Evolutionary conservation across 1,140 invertebrate species (phyloP), one percentile per base, ranked within the genome.

Genomic region (Drosophila sproati): DNA sequence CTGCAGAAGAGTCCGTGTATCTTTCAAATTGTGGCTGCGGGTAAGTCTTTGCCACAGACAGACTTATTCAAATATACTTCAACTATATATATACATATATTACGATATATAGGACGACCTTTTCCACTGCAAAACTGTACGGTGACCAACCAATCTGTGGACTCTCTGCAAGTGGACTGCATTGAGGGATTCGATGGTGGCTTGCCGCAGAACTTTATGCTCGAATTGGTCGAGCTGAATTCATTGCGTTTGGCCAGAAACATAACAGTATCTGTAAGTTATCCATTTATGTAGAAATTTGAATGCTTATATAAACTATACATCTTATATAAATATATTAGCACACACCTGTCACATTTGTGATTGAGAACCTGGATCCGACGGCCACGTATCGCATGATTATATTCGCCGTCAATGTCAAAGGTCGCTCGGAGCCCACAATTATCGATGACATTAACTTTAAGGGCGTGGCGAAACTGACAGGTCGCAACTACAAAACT

Each of bases 121-220:
- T 97, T 98, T 86, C 95, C 96, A 34, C 93, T 98, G 41, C 95
- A 96, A 74, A 98, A 98, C 93, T 98, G 97, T 92, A 95, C 96
- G n/a, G 94, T 98, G n/a, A 94, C 96, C 57, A 98, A 98, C 92
- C 96, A 97, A 89, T 98, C 96, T 50, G 95, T 95, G 63, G 96
- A 98, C 80, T 96, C 96, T 0, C 82, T 98, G 56, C 94, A 95
- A 83, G 95, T 97, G 3, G 95, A 96, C 47, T 98, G 97, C 82
- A 94, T 95, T 32, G 96, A 97, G 92, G 96, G 96, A 59, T 98
- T 97, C 92, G 96, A 97, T 86, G 97, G 97, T 48, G 97, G 97
- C 2, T 93, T 97, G 35, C 96, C 96, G 4, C 96, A 97, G 91
- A 94, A 94, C 60, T 98, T 97, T 91, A 94, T 96, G 47, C 94